Evolutionary conservation across 30 jellyfish, hydroid and myxozoan species (phyloP).

Genomic region (Cassiopea andromeda): DNA sequence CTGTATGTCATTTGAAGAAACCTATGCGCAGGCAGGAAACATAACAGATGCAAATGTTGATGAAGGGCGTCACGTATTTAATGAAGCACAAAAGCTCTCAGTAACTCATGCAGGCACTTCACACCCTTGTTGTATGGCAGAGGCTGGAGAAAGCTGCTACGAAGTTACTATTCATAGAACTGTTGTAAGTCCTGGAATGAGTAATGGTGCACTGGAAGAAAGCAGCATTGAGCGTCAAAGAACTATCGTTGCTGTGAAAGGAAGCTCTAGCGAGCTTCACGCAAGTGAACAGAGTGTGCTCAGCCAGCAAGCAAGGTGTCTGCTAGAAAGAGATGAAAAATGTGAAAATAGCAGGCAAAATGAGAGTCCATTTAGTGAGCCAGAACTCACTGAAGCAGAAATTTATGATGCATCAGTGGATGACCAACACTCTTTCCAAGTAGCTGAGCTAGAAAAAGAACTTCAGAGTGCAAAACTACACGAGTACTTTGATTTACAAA

Average conservation of each 20-base stretch:
- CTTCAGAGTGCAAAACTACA: neutral
- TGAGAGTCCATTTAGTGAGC: neutral
- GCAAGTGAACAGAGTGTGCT: too few relatives aligned
- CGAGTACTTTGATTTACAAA: constrained; percentile 17
- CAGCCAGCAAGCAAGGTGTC: neutral
- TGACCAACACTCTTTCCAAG: neutral
- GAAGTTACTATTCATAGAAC: neutral
- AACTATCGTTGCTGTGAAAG: neutral
- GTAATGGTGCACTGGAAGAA: neutral
- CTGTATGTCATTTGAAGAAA: neutral
- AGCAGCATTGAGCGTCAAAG: neutral
- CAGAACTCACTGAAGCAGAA: neutral
- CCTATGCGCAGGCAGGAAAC: neutral
- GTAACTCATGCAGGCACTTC: neutral
- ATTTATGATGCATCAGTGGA: neutral
- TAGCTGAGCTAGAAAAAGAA: neutral
- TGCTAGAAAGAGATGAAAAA: neutral
- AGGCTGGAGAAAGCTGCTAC: neutral
- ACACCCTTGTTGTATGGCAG: constrained; percentile 5
- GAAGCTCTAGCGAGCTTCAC: neutral
- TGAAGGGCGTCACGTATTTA: neutral
- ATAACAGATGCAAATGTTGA: too few relatives aligned
- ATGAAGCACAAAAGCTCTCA: neutral
- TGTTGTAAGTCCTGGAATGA: neutral
- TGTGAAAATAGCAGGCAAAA: neutral